Base-by-base conservation (phyloP, 2,113 vertebrate species). In the Catharus minimus region DNA sequence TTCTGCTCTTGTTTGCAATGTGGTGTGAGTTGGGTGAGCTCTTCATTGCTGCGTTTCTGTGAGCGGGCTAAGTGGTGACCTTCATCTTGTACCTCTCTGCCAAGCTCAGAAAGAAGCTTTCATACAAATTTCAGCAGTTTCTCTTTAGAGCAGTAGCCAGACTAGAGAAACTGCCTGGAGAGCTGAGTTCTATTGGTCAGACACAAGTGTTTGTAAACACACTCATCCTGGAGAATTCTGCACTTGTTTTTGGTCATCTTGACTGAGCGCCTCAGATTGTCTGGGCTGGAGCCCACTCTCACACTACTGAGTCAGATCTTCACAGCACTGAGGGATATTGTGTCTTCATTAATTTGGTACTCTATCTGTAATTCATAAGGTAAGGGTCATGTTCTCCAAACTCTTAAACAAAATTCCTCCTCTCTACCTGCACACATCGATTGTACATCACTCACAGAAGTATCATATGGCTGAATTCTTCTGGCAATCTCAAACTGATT, bases 61-160 rank as follows among this genome's bases (percentile, higher is more conserved):
- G 58, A 82, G 77, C 14, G 7, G 26, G 49, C 49, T 61, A 64
- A 93, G 81, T 38, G 58, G 33, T 94, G 89, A 93, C 92, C 89
- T 82, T 93, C 88, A 61, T 65, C 80, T 71, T 49, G 11, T 46
- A 74, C 53, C 65, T 90, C 71, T 72, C 44, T 80, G 60, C 73
- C 32, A 77, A 32, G 7, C 67, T 89, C 55, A 80, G 74, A 93
- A 73, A 82, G 81, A 26, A 66, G 78, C 71, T 90, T 90, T 82
- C 84, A 84, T 58, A 84, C 60, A 73, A 55, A 89, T 95, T 92
- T 90, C 86, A 89, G 10, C 73, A 62, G 74, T 79, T 92, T 52
- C 41, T 24, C 78, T 79, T 80, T 26, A 73, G 33, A 95, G 77
- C 55, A 93, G 84, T 67, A 89, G 81, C 24, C 88, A 89, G 66